A percentile compares a stretch with the other conserved stretches of the same genome.
These are phyloP conservation scores for Phataginus tetradactyla DNA, from an alignment of 2,797 vertebrate genomes.

Conservation along the genomic window DNA sequence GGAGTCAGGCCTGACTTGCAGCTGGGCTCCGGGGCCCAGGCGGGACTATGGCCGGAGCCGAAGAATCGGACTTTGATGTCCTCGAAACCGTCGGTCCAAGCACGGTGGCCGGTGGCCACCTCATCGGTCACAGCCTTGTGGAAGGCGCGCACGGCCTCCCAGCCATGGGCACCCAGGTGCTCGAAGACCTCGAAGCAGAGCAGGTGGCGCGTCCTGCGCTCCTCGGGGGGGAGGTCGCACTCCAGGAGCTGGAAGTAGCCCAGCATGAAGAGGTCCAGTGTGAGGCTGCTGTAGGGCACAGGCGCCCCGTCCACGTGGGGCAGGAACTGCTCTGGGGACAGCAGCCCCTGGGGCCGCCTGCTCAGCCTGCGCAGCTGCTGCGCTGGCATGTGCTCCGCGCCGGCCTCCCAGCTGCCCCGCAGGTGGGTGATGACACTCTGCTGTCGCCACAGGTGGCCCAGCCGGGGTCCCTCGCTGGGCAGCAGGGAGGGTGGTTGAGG, in stretches of 20 bases:
- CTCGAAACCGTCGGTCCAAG: conserved; percentile 95
- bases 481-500: conserved; percentile 48
- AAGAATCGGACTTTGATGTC: conserved; percentile 95
- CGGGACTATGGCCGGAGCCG: conserved; percentile 77
- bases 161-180: conserved; percentile 93
- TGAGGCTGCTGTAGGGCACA: conserved; percentile 90
- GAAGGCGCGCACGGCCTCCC: conserved; percentile 93
- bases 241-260: conserved; percentile 99
- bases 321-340: conserved; percentile 96
- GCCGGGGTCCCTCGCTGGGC: conserved; percentile 79
- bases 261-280: conserved; percentile 97
- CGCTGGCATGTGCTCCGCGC: conserved; percentile 90
- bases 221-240: conserved; percentile 92
- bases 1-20: conserved; percentile 79
- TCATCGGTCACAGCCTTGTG: conserved; percentile 94
- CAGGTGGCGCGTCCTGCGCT: conserved; percentile 94
- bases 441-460: conserved; percentile 92
- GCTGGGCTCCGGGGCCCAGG: conserved; percentile 58
- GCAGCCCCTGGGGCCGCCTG: conserved; percentile 84
- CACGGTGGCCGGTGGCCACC: conserved; percentile 92
- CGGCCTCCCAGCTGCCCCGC: conserved; percentile 91
- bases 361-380: conserved; percentile 90
- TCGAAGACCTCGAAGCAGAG: conserved; percentile 99
- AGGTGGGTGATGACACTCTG: conserved; percentile 91
- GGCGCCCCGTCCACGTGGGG: conserved; percentile 88